These are phyloP conservation scores for Drosophila prosaltans DNA, from an alignment of 1,140 invertebrate genomes.

Conservation along the genomic window DNA sequence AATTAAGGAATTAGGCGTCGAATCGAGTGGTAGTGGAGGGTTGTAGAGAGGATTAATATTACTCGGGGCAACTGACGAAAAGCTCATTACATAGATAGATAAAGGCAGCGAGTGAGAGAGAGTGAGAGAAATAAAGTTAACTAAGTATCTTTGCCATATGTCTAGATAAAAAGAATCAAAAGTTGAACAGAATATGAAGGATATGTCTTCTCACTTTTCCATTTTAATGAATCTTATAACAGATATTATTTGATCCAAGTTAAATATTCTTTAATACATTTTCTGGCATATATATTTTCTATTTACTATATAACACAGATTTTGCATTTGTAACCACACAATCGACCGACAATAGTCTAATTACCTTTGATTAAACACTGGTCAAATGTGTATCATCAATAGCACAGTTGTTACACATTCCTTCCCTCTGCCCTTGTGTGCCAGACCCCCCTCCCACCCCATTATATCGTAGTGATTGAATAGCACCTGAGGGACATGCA, in stretches of 20 bases:
- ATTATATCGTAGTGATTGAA: conserved; percentile 12
- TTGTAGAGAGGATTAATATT: conserved; percentile 50
- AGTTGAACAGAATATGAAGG: too few relatives aligned
- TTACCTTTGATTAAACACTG: conserved; percentile 77
- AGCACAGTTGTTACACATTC: conserved; percentile 1
- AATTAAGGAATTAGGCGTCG: conserved; percentile 77
- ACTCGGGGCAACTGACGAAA: not conserved
- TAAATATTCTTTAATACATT: too few relatives aligned
- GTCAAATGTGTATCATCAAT: conserved; percentile 56
- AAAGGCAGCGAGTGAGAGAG: too few relatives aligned
- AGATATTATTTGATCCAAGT: too few relatives aligned
- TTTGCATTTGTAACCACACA: conserved; percentile 25
- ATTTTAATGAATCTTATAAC: too few relatives aligned
- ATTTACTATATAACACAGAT: too few relatives aligned
- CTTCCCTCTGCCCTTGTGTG: not conserved
- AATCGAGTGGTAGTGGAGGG: conserved; percentile 51
- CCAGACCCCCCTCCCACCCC: not conserved
- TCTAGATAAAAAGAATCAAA: not conserved
- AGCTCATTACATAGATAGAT: not conserved
- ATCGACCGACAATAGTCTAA: conserved; percentile 61
- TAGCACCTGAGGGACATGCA: conserved; percentile 49
- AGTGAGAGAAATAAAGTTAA: not conserved
- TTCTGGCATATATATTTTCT: too few relatives aligned
- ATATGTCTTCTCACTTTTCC: too few relatives aligned
- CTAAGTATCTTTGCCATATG: not conserved